Conservation (phyloP, 2,888 invertebrate species). For the Acanthosepion esculentum region DNA sequence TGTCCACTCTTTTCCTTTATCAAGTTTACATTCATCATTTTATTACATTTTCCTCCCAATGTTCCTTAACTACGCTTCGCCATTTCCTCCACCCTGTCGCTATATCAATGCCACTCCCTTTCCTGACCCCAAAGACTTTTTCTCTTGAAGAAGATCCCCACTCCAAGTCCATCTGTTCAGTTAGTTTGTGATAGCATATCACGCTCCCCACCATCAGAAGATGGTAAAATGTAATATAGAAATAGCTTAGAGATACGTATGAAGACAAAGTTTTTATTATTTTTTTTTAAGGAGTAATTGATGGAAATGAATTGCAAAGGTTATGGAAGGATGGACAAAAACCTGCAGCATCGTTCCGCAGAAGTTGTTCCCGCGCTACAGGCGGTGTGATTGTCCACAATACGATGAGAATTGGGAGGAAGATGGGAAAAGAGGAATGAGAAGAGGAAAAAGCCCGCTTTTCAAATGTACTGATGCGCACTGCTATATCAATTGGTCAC, state of each 20-base stretch:
- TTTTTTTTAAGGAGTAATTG: conserved; percentile 33
- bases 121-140: conserved; percentile 33
- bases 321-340: conserved; percentile 8
- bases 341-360: conserved; percentile 12
- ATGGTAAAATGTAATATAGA: conserved; percentile 33
- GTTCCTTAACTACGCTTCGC: neutral
- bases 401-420: neutral
- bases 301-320: conserved; percentile 22
- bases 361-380: neutral
- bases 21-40: neutral
- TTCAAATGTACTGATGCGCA: conserved; percentile 1
- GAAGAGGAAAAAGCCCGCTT: neutral
- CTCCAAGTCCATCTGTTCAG: conserved; percentile 33
- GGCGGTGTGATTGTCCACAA: conserved; percentile 23
- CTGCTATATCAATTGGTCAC: conserved; percentile 9
- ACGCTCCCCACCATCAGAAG: neutral
- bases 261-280: conserved; percentile 24
- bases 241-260: conserved; percentile 21
- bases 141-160: conserved; percentile 33
- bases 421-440: neutral
- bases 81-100: neutral
- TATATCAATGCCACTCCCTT: neutral
- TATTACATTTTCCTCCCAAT: neutral
- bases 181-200: conserved; percentile 1
- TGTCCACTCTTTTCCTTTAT: neutral